A percentile compares a stretch with the other conserved stretches of the same genome.
Evolutionary conservation across 2,113 vertebrate species (phyloP).

Genomic region (Cavia porcellus): DNA sequence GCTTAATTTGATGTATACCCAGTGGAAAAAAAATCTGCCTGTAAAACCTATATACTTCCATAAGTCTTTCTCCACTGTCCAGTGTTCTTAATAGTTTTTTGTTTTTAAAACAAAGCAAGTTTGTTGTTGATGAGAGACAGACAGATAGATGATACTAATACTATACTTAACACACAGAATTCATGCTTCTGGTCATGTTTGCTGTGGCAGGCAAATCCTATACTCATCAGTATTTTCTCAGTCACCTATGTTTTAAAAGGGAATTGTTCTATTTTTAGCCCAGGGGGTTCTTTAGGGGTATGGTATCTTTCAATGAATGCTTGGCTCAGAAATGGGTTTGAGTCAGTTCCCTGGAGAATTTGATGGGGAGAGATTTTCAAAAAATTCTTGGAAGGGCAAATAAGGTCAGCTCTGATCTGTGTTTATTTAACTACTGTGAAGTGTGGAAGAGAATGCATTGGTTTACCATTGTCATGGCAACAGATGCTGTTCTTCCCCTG

Average conservation of each 20-base stretch:
- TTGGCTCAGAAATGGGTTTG: background rate
- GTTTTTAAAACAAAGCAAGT: background rate
- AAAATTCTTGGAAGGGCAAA: background rate
- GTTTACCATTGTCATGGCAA: constrained; percentile 27
- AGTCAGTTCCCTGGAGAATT: background rate
- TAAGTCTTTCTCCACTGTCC: background rate
- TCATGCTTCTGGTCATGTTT: background rate
- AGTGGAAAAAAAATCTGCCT: background rate
- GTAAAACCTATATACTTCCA: background rate
- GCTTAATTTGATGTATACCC: constrained; percentile 38
- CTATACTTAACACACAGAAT: background rate
- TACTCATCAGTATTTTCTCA: constrained; percentile 1
- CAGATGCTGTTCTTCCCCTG: background rate
- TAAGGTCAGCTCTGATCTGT: constrained; percentile 43
- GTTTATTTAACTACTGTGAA: constrained; percentile 34
- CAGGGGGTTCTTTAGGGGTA: background rate
- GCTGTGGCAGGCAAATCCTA: background rate
- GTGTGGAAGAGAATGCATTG: background rate
- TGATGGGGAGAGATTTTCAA: background rate
- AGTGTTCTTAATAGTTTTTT: background rate
- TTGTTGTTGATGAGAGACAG: background rate
- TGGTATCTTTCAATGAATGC: background rate
- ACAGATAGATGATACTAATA: background rate
- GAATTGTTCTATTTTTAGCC: constrained; percentile 42
- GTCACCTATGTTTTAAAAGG: constrained; percentile 42